Evolutionary conservation across 1,140 invertebrate genomes (phyloP), one percentile per base, ranked within the genome.

Genomic region (Ooceraea biroi): DNA sequence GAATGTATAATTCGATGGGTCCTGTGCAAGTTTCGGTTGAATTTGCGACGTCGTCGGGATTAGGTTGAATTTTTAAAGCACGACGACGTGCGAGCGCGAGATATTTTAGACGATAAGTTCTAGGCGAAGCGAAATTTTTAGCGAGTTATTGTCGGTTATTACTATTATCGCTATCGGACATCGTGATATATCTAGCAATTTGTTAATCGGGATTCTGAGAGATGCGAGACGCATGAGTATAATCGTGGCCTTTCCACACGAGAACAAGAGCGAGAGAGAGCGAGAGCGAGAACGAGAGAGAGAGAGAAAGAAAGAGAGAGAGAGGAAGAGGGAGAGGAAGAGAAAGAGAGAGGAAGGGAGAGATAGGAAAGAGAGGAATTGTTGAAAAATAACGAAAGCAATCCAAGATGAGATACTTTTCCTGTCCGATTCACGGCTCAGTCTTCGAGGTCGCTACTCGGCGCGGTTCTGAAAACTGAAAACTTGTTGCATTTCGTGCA

Each of bases 21-120:
- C 90, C 89, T 92, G 92, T 92, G 92, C 92, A 93, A 93, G 90
- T 88, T 87, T 92, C 87, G 89, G 84, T 92, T 92, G 88, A 90
- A 91, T 92, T 92, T 89, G 65, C 82, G 86, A 90, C 88, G 89
- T 92, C 89, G 87, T 92, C 85, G 88, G 91, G 3, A 85, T 91
- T 92, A 92, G 90, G 91, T 92, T 88, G 83, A 92, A 92, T 92
- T 92, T 89, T 92, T 89, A 57, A 80, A 86, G 84, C 52, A 86
- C 74, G 85, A 63, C 58, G 87, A 85, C 61, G 36, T 36, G 36
- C 41, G 50, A 72, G 44, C 46, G 50, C 58, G 88, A 85, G 85
- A 85, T 87, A 85, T 88, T 84, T 83, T 78, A 83, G 82, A 65
- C 52, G 86, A 85, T 91, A 89, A 76, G 86, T 90, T 86, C 72